Evolutionary conservation across 2,888 invertebrate genomes (phyloP).

Genomic region (Physocephala rufipes): DNA sequence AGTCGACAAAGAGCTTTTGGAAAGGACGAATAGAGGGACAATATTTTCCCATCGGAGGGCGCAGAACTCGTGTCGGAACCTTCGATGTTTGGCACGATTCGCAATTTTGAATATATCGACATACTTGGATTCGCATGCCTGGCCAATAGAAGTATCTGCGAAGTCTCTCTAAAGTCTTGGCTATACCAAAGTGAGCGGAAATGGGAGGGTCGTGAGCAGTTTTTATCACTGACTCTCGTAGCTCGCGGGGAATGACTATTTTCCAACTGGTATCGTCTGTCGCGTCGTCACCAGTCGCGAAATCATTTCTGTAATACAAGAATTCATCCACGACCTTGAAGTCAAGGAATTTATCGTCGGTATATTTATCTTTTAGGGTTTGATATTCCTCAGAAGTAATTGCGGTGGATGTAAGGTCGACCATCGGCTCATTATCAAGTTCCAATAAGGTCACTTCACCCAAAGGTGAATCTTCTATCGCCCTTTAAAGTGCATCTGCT

Average conservation of each 20-base stretch:
- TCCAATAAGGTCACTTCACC: neutral
- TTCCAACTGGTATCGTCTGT: conserved; percentile 15
- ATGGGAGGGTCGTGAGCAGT: conserved; percentile 23
- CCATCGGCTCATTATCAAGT: neutral
- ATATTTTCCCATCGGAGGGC: neutral
- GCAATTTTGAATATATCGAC: neutral
- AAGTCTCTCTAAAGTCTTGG: conserved; percentile 28
- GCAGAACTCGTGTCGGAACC: neutral
- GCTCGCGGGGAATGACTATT: conserved; percentile 13
- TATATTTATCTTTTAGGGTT: neutral
- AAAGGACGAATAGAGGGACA: neutral
- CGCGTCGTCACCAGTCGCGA: neutral
- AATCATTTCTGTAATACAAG: conserved; percentile 13
- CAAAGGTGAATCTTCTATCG: neutral
- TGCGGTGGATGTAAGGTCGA: conserved; percentile 1
- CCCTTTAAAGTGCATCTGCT: conserved; percentile 21
- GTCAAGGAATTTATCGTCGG: neutral
- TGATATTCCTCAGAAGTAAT: conserved; percentile 14
- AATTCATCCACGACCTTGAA: conserved; percentile 9
- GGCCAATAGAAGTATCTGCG: conserved; percentile 32
- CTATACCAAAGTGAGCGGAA: conserved; percentile 26
- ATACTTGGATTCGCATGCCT: conserved; percentile 9
- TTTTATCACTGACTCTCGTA: neutral
- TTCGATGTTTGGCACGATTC: neutral
- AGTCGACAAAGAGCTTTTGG: neutral